Base-by-base conservation (phyloP, 1,140 invertebrate genomes). In the Camponotus pennsylvanicus region DNA sequence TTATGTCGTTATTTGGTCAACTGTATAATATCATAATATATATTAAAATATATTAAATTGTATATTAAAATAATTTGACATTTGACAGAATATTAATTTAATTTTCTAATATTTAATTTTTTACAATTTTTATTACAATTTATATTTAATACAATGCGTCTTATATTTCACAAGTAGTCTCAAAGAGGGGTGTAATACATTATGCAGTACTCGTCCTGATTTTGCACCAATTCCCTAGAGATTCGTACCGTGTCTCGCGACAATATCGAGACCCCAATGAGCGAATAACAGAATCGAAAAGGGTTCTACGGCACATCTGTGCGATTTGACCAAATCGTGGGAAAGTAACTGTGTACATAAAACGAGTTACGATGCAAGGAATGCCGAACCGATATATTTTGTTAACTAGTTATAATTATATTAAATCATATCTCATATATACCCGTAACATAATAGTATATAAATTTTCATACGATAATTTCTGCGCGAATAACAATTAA, bases 251-350 rank as follows among this genome's bases (percentile, higher is more conserved):
- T 49, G 49, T 37, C 42, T 61, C 71, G 85, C 64, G 63, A 55
- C 52, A 59, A 52, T 27, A 21, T 18, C 52, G 63, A 70, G 37
- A 75, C 69, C 63, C 77, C 76, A 34, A n/a, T 27, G 49, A 21
- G 9, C 57, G 40, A 55, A 70, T 34, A 83, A 63, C 57, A 45
- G 57, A 71, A 82, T 67, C 37, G 52, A 37, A 90, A 90, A 80
- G 86, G 89, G 88, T 85, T 82, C 77, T 34, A 8, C 21, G 4
- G 64, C 49, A 55, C 89, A 90, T 89, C 89, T 90, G 89, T 83
- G 67, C 82, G 49, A 89, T 87, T 87, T 77, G 71, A 5, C 40
- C 57, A n/a, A 85, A 83, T 82, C 87, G 89, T 87, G 88, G 86
- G 87, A 87, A 92, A 91, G 52, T 52, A 34, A 34, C 52, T 18